Evolutionary conservation across 2,888 invertebrate species (phyloP), one percentile per base, ranked within the genome.

Genomic region (Podabrus alpinus): DNA sequence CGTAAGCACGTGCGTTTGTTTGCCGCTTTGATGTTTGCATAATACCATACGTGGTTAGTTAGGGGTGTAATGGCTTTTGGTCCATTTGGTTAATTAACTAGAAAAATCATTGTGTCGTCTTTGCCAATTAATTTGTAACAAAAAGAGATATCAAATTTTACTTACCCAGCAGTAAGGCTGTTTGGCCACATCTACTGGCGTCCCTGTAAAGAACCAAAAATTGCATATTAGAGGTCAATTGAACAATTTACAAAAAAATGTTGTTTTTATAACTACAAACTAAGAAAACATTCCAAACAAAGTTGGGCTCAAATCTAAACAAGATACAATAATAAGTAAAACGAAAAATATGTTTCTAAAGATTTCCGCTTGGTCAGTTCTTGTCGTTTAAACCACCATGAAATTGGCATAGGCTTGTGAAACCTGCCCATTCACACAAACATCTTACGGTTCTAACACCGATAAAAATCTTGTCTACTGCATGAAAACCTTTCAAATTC

Each of bases 121-220:
- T 24, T 21, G 29, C 59, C 59, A 19, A 21, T 25, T 71, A 68
- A 21, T 21, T 68, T 68, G 16, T 11, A 19, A 3, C 13, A 62
- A 25, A 61, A 21, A 21, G 7, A 25, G 0, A 71, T 45, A 66
- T 68, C 9, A 68, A 19, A 15, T n/a, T 66, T 70, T 73, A 86
- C 88, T 87, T 85, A 88, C 88, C 88, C 88, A 86, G 88, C 86
- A 79, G 88, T 87, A 74, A 88, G 86, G 82, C 87, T 88, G 85
- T 88, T 88, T 81, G 88, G 87, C 88, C 88, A 88, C 88, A 88
- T 88, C 84, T 86, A 86, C 83, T 83, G 83, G 82, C 82, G 81
- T 80, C 83, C 85, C 88, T 88, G 85, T 68, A 87, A 87, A 67
- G 11, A 82, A 81, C 77, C 80, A 80, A 21, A 67, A 45, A 66